Percentiles rank a stretch among this genome's conserved stretches.
Evolutionary conservation across 2,113 vertebrate species (phyloP).

Genomic region (Prionailurus bengalensis): DNA sequence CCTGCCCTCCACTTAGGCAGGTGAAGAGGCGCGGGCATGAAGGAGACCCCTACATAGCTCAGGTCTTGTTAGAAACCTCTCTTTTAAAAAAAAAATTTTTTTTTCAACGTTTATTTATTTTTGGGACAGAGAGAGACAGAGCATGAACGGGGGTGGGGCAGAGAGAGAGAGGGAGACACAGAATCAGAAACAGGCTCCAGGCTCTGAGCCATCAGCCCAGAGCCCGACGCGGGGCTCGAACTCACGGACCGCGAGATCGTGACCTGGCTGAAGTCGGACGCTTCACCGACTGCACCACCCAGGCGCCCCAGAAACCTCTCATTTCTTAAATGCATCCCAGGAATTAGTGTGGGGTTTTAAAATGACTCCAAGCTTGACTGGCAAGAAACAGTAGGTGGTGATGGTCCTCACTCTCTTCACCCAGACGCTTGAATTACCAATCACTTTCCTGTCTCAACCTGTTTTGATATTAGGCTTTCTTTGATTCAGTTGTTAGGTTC

Average conservation of each 20-base stretch:
- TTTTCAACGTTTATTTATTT: too few relatives aligned
- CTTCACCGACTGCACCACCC: too few relatives aligned
- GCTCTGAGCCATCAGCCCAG: too few relatives aligned
- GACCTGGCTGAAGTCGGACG: too few relatives aligned
- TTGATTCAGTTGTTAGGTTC: conserved; percentile 2
- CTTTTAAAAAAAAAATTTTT: too few relatives aligned
- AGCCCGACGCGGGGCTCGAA: too few relatives aligned
- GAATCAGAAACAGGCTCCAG: too few relatives aligned
- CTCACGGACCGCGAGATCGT: too few relatives aligned
- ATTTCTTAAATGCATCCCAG: background rate
- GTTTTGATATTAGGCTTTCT: conserved; percentile 23
- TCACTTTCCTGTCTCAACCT: conserved; percentile 34
- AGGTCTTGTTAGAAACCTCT: background rate
- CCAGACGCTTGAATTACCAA: background rate
- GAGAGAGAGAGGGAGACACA: too few relatives aligned
- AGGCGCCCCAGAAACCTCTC: background rate
- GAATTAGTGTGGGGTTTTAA: background rate
- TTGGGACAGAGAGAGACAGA: too few relatives aligned
- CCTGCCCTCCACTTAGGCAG: background rate
- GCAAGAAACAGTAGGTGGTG: background rate
- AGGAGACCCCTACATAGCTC: background rate
- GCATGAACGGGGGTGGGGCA: too few relatives aligned
- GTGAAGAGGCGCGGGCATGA: background rate
- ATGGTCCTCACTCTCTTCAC: background rate
- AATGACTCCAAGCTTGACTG: background rate